A percentile compares a stretch with the other conserved stretches of the same genome.
Evolutionary conservation across 2,888 invertebrate genomes (phyloP).

Genomic region (Cosmia pyralina): DNA sequence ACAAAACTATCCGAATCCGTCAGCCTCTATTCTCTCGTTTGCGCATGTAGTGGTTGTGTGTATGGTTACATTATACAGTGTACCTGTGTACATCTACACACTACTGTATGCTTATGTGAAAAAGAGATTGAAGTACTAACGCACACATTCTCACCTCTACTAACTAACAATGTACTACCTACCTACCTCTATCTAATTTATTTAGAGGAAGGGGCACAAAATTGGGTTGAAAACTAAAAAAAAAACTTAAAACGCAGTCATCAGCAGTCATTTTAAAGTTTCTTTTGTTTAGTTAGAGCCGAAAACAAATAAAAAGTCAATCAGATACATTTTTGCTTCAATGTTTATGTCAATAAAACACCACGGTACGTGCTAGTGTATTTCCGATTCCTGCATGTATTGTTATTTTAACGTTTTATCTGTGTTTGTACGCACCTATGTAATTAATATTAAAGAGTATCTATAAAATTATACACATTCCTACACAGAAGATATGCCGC

Average conservation of each 20-base stretch:
- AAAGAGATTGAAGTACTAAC: conserved; percentile 64
- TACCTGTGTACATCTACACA: conserved; percentile 41
- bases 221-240: conserved; percentile 69
- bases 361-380: conserved; percentile 63
- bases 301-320: conserved; percentile 49
- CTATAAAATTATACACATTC: conserved; percentile 62
- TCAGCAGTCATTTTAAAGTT: conserved; percentile 46
- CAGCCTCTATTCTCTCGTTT: conserved; percentile 69
- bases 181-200: conserved; percentile 71
- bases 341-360: conserved; percentile 69
- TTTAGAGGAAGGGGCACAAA: conserved; percentile 76
- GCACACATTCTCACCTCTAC: conserved; percentile 63
- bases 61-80: conserved; percentile 43
- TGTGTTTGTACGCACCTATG: conserved; percentile 51
- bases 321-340: conserved; percentile 51
- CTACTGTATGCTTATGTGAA: conserved; percentile 57
- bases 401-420: conserved; percentile 60
- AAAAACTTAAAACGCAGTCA: conserved; percentile 52
- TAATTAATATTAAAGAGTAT: conserved; percentile 51
- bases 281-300: conserved; percentile 23
- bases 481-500: conserved; percentile 75
- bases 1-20: conserved; percentile 75
- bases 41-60: conserved; percentile 73
- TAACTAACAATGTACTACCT: conserved; percentile 64
- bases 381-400: conserved; percentile 60